These are phyloP conservation scores for Athetis lepigone DNA, from an alignment of 2,888 invertebrate genomes.

Conservation along the genomic window DNA sequence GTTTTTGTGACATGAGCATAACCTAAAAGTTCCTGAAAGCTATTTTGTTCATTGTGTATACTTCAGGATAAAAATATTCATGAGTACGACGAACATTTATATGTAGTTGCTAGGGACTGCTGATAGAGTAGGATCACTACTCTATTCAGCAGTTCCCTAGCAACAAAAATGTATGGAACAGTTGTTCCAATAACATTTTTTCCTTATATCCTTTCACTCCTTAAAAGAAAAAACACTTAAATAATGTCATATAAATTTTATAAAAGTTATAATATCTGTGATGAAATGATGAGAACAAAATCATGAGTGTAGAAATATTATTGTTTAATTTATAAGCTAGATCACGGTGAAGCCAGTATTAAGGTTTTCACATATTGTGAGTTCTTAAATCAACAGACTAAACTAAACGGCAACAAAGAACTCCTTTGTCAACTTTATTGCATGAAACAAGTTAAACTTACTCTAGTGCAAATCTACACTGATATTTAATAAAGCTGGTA, in stretches of 20 bases:
- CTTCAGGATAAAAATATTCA: background rate
- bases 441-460: background rate
- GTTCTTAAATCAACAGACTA: background rate
- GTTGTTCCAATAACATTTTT: too few species aligned
- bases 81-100: too few species aligned
- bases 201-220: too few species aligned
- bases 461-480: too few species aligned
- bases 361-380: background rate
- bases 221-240: too few species aligned
- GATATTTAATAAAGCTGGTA: too few species aligned
- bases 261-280: background rate
- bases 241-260: too few species aligned
- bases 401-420: conserved; percentile 3
- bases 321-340: background rate
- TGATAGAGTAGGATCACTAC: too few species aligned
- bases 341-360: background rate
- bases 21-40: background rate
- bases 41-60: background rate
- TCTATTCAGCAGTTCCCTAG: too few species aligned
- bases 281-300: background rate
- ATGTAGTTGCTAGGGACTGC: too few species aligned
- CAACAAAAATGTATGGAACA: too few species aligned
- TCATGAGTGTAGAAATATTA: background rate
- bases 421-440: background rate
- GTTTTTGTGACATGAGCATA: conserved; percentile 25